These are phyloP conservation scores for Atta cephalotes DNA, from an alignment of 1,140 invertebrate species.

Conservation along the genomic window DNA sequence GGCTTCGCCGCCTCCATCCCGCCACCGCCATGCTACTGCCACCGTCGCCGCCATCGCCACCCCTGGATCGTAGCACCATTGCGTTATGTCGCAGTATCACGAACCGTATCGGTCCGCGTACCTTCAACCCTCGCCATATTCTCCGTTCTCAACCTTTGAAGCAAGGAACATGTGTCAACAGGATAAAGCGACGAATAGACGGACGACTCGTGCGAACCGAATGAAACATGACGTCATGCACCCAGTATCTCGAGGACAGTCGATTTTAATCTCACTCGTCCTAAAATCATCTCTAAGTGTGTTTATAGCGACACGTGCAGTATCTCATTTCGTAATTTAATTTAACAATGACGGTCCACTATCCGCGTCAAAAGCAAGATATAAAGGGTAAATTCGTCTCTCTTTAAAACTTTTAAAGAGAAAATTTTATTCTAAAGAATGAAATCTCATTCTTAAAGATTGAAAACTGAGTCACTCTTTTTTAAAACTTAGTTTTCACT, in stretches of 20 bases:
- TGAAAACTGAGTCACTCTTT: no score
- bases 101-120: background rate
- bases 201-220: background rate
- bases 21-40: background rate
- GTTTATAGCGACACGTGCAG: background rate
- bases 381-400: background rate
- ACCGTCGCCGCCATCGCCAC: slow-evolving; percentile 37
- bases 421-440: no score
- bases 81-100: slow-evolving; percentile 33
- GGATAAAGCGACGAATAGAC: background rate
- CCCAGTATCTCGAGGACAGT: background rate
- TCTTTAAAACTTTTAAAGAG: background rate
- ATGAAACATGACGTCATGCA: background rate
- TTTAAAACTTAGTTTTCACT: no score
- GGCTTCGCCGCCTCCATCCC: slow-evolving; percentile 17
- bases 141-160: background rate
- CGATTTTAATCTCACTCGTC: background rate
- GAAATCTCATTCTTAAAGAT: no score
- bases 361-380: background rate
- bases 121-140: slow-evolving; percentile 38
- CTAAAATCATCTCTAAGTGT: slow-evolving; percentile 18
- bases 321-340: no score
- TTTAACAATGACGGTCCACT: background rate
- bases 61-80: background rate
- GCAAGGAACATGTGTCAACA: slow-evolving; percentile 27